A percentile compares a stretch with the other conserved stretches of the same genome.
Conservation (phyloP, 2,888 invertebrate genomes). For the Ceraclea dissimilis region DNA sequence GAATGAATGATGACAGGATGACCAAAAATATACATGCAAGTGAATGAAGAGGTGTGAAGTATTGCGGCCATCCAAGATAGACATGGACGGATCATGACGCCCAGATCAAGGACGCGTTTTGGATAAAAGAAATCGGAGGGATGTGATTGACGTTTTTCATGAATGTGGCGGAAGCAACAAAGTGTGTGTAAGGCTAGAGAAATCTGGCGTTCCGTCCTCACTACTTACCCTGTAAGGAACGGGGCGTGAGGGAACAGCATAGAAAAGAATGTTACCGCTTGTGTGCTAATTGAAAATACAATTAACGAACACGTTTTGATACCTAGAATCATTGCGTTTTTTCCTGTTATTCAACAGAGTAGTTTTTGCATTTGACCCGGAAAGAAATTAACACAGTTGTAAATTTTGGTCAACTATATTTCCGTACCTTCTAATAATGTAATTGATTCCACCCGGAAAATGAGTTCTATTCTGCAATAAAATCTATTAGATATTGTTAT, state of each 20-base stretch:
- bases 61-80: too few relatives aligned
- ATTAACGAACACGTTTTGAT: neutral
- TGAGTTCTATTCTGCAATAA: neutral
- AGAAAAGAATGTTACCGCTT: neutral
- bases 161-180: neutral
- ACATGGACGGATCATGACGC: too few relatives aligned
- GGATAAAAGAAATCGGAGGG: too few relatives aligned
- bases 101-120: too few relatives aligned
- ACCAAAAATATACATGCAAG: too few relatives aligned
- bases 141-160: too few relatives aligned
- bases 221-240: neutral
- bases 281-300: neutral
- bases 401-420: too few relatives aligned
- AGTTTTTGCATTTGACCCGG: too few relatives aligned
- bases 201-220: neutral
- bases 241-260: neutral
- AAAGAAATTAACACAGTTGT: neutral
- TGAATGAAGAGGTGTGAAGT: too few relatives aligned
- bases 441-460: neutral
- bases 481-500: neutral
- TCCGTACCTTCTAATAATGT: neutral
- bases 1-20: too few relatives aligned
- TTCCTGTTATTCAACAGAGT: too few relatives aligned
- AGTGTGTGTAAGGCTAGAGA: neutral
- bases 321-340: neutral